phyloP scores from a whole-genome alignment of 2,113 vertebrate genomes.

The Serranochromis macrocephalus region DNA sequence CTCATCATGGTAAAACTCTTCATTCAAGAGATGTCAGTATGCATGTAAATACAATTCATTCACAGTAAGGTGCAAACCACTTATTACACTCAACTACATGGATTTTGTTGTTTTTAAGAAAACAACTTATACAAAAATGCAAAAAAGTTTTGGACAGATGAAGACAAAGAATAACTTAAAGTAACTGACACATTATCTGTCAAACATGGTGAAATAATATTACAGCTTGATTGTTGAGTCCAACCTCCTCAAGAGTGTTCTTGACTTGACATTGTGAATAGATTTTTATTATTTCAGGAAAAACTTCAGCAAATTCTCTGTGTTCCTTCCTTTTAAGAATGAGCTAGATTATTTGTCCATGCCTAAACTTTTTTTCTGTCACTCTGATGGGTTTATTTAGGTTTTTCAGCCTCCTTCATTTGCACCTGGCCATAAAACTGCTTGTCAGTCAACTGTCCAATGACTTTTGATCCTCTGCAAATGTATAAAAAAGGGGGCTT shows the following conservation, averaged over 20 bases:
- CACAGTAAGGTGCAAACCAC: neutral
- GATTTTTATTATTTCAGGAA: neutral
- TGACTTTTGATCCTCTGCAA: neutral
- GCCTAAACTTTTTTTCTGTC: neutral
- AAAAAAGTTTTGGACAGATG: fast-evolving
- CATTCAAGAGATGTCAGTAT: neutral
- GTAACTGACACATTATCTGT: neutral
- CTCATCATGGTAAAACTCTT: fast-evolving
- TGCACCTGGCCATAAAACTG: neutral
- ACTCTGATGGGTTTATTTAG: neutral
- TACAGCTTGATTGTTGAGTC: neutral
- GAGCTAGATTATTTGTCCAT: neutral
- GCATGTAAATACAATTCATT: neutral
- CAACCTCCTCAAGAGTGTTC: neutral
- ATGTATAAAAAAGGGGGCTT: neutral
- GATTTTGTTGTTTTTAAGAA: neutral
- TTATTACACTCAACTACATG: neutral
- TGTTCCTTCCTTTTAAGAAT: neutral
- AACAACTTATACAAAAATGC: neutral
- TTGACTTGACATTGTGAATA: neutral
- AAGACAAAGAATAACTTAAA: neutral
- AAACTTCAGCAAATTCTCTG: neutral
- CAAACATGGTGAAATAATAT: neutral
- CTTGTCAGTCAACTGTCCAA: neutral
- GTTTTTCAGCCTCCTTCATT: neutral